Evolutionary conservation across 2,888 invertebrate species (phyloP).

Genomic region (Trichogramma dendrolimi): DNA sequence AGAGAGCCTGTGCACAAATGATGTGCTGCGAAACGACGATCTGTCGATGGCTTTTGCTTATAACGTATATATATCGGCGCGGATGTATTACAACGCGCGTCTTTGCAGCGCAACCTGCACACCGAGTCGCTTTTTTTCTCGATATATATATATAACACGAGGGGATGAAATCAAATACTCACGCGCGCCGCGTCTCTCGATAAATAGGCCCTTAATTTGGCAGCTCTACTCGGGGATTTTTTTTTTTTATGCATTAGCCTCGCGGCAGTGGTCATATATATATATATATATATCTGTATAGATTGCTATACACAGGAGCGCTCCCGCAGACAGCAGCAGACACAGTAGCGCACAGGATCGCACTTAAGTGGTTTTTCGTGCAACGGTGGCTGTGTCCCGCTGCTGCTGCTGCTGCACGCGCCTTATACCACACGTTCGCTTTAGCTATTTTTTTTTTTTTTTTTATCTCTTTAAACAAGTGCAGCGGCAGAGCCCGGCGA

Average conservation of each 20-base stretch:
- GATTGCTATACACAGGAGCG: neutral
- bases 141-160: constrained; percentile 9
- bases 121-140: constrained; percentile 6
- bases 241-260: constrained; percentile 27
- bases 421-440: neutral
- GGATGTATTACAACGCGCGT: constrained; percentile 9
- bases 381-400: neutral
- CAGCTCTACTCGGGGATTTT: constrained; percentile 26
- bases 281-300: neutral
- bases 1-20: no score
- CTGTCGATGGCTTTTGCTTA: no score
- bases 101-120: constrained; percentile 16
- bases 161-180: constrained; percentile 6
- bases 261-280: neutral
- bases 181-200: neutral
- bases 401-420: neutral
- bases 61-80: no score
- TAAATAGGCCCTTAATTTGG: constrained; percentile 21
- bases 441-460: no score
- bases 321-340: neutral
- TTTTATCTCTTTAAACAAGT: no score
- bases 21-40: no score
- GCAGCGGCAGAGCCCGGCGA: no score
- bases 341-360: neutral
- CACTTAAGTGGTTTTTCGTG: no score